phyloP scores from a whole-genome alignment of 2,888 invertebrate genomes.

The Drosophila putrida region DNA sequence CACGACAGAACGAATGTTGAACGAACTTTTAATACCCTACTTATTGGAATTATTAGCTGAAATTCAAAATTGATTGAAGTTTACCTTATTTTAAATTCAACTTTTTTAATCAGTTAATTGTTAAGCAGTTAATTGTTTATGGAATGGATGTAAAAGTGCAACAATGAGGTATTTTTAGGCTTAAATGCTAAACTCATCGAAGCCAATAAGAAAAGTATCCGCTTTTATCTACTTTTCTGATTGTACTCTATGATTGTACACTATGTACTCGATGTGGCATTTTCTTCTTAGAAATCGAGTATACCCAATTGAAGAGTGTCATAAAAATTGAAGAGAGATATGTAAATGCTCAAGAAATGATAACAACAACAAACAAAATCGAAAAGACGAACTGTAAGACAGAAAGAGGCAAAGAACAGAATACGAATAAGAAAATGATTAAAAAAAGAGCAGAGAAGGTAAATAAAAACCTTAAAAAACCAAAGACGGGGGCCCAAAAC shows the following conservation, averaged over 20 bases:
- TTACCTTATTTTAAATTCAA: too few relatives aligned
- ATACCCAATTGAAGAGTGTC: conserved; percentile 10
- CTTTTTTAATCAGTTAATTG: too few relatives aligned
- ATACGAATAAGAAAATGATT: conserved; percentile 34
- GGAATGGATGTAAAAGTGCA: too few relatives aligned
- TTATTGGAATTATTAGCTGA: background rate
- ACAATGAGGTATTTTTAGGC: too few relatives aligned
- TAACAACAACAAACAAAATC: conserved; percentile 68
- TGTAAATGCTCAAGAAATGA: conserved; percentile 48
- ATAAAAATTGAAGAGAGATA: conserved; percentile 25
- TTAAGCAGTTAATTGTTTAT: too few relatives aligned
- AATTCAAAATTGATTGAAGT: too few relatives aligned
- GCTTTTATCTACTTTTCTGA: too few relatives aligned
- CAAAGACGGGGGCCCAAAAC: conserved; percentile 20
- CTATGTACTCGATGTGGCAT: too few relatives aligned
- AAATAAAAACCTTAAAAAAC: conserved; percentile 58
- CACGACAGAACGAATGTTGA: background rate
- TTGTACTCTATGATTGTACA: too few relatives aligned
- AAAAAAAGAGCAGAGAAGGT: conserved; percentile 32
- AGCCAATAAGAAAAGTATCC: too few relatives aligned
- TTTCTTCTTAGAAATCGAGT: background rate
- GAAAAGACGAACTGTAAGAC: conserved; percentile 36
- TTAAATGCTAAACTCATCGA: too few relatives aligned
- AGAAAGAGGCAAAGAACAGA: conserved; percentile 26
- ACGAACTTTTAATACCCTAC: conserved; percentile 25